These are phyloP conservation scores for Callorhinus ursinus DNA, from an alignment of 2,113 vertebrate species.

Conservation along the genomic window DNA sequence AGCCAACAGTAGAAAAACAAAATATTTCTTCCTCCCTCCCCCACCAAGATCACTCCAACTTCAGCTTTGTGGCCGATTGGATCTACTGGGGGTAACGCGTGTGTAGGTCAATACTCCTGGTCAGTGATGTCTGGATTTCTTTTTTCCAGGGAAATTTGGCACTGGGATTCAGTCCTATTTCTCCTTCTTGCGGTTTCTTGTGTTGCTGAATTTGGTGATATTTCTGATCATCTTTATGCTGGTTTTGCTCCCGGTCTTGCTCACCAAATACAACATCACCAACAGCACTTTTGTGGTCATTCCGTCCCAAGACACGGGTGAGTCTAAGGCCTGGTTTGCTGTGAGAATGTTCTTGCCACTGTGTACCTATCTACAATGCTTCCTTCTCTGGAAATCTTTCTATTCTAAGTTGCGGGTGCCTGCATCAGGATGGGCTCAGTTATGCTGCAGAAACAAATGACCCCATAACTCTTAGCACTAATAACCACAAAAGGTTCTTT, in stretches of 20 bases:
- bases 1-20: background rate
- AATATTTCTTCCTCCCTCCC: background rate
- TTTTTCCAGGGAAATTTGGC: constrained; percentile 93
- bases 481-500: background rate
- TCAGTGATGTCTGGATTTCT: constrained; percentile 11
- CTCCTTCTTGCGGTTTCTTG: constrained; percentile 96
- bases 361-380: background rate
- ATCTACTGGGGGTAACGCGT: fast-evolving
- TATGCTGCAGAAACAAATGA: background rate
- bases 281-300: constrained; percentile 85
- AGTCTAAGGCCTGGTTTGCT: constrained; percentile 22
- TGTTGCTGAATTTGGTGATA: constrained; percentile 93
- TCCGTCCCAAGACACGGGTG: constrained; percentile 78
- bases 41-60: background rate
- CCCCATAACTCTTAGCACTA: background rate
- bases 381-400: background rate
- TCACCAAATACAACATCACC: constrained; percentile 83
- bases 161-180: constrained; percentile 97
- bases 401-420: background rate
- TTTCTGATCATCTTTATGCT: constrained; percentile 95
- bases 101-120: background rate
- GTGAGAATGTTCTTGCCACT: background rate
- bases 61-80: background rate
- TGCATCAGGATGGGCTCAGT: background rate
- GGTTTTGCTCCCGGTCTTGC: constrained; percentile 90